phyloP scores from a whole-genome alignment of 2,888 invertebrate species.

The Heliconius aoede region DNA sequence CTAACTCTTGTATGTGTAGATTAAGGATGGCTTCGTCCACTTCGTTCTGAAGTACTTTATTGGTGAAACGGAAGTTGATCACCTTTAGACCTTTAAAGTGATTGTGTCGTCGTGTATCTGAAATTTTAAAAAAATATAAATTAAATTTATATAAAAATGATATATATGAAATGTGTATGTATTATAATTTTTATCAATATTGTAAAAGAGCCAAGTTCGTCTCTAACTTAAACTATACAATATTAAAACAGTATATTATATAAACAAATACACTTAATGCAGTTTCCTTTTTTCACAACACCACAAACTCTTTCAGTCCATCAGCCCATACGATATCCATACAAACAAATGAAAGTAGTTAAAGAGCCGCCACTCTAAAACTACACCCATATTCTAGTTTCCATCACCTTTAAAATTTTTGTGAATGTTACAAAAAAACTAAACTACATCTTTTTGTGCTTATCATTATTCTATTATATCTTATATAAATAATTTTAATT shows the following conservation, averaged over 20 bases:
- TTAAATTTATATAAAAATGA: background rate
- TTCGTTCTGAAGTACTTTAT: slow-evolving; percentile 87
- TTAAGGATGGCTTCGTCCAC: slow-evolving; percentile 88
- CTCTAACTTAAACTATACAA: background rate
- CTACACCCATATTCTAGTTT: slow-evolving; percentile 55
- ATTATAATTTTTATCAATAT: background rate
- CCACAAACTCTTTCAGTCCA: slow-evolving; percentile 30
- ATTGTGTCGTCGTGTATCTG: slow-evolving; percentile 88
- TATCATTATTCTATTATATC: slow-evolving; percentile 6
- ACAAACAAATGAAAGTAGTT: slow-evolving; percentile 46
- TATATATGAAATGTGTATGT: background rate
- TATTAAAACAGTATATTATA: background rate
- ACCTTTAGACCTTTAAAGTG: slow-evolving; percentile 87
- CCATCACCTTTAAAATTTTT: slow-evolving; percentile 53
- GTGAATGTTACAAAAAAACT: slow-evolving; percentile 51
- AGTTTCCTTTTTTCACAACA: slow-evolving; percentile 44
- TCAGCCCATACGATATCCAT: slow-evolving; percentile 27
- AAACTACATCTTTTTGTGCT: slow-evolving; percentile 35
- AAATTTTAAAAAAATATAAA: slow-evolving; percentile 15
- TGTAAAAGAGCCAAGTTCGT: slow-evolving; percentile 35
- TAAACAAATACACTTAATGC: background rate
- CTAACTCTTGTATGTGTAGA: slow-evolving; percentile 85
- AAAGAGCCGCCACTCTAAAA: slow-evolving; percentile 74
- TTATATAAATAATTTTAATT: background rate
- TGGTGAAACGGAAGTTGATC: slow-evolving; percentile 88